Evolutionary conservation across 2,888 invertebrate genomes (phyloP).

Genomic region (Lepidocyrtinus sp.): DNA sequence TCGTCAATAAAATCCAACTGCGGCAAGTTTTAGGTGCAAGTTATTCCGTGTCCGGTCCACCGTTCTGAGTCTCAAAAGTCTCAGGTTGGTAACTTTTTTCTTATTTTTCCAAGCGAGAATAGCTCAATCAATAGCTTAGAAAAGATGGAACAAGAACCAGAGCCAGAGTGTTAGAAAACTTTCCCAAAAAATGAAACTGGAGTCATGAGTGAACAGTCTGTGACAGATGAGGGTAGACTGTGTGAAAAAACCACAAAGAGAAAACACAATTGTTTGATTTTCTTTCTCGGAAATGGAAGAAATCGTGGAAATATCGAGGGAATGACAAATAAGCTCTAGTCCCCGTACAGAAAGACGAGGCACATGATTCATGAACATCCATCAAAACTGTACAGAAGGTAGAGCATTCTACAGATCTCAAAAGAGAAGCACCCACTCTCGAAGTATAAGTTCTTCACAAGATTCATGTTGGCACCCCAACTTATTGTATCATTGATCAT

Average conservation of each 20-base stretch:
- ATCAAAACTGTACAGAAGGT: slow-evolving; percentile 21
- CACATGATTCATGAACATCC: slow-evolving; percentile 16
- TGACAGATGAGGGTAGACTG: slow-evolving; percentile 7
- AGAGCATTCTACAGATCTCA: neutral
- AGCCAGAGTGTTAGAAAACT: no score
- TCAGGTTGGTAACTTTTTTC: neutral
- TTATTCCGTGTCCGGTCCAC: no score
- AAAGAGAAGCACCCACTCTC: no score
- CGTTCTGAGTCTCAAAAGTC: neutral
- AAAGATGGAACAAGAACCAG: slow-evolving; percentile 14
- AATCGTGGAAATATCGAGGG: slow-evolving; percentile 15
- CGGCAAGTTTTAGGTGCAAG: no score
- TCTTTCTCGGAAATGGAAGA: neutral
- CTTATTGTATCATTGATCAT: slow-evolving; percentile 60
- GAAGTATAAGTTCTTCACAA: neutral
- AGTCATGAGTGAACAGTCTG: neutral
- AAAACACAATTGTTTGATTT: neutral
- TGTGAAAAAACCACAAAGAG: slow-evolving; percentile 37
- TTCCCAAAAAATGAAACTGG: neutral
- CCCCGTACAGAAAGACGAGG: neutral
- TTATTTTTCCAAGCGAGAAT: no score
- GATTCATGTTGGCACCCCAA: slow-evolving; percentile 35
- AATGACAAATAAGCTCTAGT: slow-evolving; percentile 14
- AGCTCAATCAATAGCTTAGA: slow-evolving; percentile 46
- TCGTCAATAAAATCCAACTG: slow-evolving; percentile 56